Percentiles rank a stretch among this genome's conserved stretches.
These are phyloP conservation scores for Nasonia oneida DNA, from an alignment of 2,888 invertebrate species.

Conservation along the genomic window DNA sequence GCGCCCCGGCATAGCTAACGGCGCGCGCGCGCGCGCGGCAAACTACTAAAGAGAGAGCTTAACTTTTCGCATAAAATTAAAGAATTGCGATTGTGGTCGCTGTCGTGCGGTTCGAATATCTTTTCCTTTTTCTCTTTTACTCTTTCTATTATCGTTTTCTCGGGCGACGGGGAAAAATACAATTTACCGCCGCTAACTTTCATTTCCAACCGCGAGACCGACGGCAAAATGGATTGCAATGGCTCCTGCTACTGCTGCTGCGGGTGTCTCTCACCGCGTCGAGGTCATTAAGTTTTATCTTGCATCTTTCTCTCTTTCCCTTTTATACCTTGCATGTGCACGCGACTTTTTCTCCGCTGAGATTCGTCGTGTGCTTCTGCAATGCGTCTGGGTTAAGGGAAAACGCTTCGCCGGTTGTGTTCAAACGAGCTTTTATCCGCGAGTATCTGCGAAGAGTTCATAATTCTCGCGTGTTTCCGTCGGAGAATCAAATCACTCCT, in stretches of 20 bases:
- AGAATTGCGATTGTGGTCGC: slow-evolving; percentile 75
- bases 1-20: not conserved
- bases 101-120: slow-evolving; percentile 20
- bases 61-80: slow-evolving; percentile 79
- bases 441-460: not conserved
- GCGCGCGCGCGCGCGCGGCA: not conserved
- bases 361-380: slow-evolving; percentile 9
- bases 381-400: not conserved
- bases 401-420: not conserved
- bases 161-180: slow-evolving; percentile 68
- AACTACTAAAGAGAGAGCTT: slow-evolving; percentile 77
- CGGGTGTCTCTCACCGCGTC: not conserved
- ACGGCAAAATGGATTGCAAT: slow-evolving; percentile 68
- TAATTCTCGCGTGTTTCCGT: not conserved
- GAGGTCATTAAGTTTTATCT: slow-evolving; percentile 37
- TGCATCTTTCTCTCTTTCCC: not conserved
- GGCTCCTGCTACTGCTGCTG: slow-evolving; percentile 46
- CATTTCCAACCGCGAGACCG: slow-evolving; percentile 66
- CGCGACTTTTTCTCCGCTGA: slow-evolving; percentile 9
- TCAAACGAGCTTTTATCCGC: not conserved
- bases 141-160: not conserved
- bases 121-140: not conserved
- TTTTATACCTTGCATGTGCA: not conserved
- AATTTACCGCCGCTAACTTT: slow-evolving; percentile 75
- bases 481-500: not conserved